Base-by-base conservation (phyloP, 2,797 vertebrate species). In the Lithobates sylvaticus region DNA sequence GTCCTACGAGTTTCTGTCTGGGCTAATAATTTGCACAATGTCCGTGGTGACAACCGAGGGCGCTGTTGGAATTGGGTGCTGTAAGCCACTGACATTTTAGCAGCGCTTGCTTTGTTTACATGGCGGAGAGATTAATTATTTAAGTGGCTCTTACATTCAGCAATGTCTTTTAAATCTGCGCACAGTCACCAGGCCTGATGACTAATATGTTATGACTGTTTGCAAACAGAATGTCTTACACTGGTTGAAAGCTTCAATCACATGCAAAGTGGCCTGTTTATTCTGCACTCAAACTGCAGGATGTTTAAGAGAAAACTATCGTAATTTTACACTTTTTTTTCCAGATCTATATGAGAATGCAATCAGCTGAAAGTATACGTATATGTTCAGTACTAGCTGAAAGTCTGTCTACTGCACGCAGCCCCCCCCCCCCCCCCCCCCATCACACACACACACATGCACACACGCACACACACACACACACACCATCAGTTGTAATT, bases 141-240 rank as follows among this genome's bases (percentile, higher is more conserved):
- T 32, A 68, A 39, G 42, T 18, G 36, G 34, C 39, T 65, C 12
- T 4, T 27, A 61, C 64, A 21, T 7, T 10, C 42, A 12, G 72
- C 18, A 23, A n/a, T 12, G 7, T 34, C 29, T 10, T 61, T 21
- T 21, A 58, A 13, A 73, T 34, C 36, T 29, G 32, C 18, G 61
- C 10, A 21, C n/a, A 32, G 29, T 26, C 34, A 29, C 1, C 21
- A 5, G 26, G 47, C 44, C 65, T 32, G 81, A 61, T 76, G 72
- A 68, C 39, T 75, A 83, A 76, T 76, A 42, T 42, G 39, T 47
- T 39, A 67, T 68, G 58, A 83, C 39, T 83, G 23, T 70, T 26
- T 76, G 39, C 26, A 42, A 9, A 64, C 27, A 36, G 29, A 75
- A 47, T 72, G 70, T 72, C 65, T 26, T 26, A 67, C 12, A 15